These are phyloP conservation scores for Oreochromis mossambicus DNA, from an alignment of 2,797 vertebrate species.

Conservation along the genomic window DNA sequence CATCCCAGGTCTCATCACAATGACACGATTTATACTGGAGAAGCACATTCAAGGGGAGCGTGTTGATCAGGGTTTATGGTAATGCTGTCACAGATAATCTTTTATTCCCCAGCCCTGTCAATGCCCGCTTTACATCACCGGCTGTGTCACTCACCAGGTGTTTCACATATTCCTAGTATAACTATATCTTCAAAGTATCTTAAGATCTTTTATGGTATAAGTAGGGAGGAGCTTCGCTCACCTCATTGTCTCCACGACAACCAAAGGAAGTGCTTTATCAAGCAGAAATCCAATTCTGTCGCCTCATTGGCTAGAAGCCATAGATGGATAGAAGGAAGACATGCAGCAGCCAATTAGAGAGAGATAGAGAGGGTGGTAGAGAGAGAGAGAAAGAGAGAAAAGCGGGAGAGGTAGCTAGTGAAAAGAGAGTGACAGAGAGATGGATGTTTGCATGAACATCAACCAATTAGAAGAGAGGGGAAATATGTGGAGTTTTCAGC, in stretches of 20 bases:
- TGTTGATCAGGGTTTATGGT: constrained; percentile 31
- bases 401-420: neutral
- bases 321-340: constrained; percentile 60
- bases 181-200: constrained; percentile 30
- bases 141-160: constrained; percentile 1
- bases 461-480: constrained; percentile 45
- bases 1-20: constrained; percentile 1
- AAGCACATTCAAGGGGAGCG: constrained; percentile 9
- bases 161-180: constrained; percentile 21
- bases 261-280: constrained; percentile 69
- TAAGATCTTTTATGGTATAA: constrained; percentile 23
- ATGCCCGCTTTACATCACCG: constrained; percentile 24
- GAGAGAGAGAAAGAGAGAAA: constrained; percentile 3
- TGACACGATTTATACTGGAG: constrained; percentile 19
- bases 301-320: constrained; percentile 68
- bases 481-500: constrained; percentile 36
- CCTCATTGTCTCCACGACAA: constrained; percentile 52
- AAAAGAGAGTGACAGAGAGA: constrained; percentile 5
- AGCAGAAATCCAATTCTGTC: constrained; percentile 73
- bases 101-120: constrained; percentile 13
- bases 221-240: constrained; percentile 6
- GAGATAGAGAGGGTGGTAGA: constrained; percentile 11
- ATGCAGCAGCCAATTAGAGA: constrained; percentile 67
- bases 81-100: constrained; percentile 34
- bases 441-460: constrained; percentile 51